A percentile compares a stretch with the other conserved stretches of the same genome.
phyloP scores from a whole-genome alignment of 2,113 vertebrate genomes.

The Eleginops maclovinus region DNA sequence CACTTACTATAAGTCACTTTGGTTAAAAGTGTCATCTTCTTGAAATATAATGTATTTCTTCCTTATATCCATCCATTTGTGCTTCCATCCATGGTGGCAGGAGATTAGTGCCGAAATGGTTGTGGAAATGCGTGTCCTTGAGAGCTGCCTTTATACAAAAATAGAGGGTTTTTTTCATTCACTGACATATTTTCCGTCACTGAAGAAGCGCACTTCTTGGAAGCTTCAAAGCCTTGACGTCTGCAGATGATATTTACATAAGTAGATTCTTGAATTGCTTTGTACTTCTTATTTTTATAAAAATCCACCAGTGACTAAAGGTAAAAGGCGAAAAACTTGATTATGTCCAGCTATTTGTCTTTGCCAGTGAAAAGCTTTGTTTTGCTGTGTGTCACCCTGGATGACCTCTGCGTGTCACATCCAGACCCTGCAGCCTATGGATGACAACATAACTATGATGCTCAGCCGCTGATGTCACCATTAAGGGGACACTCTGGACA shows the following conservation, averaged over 20 bases:
- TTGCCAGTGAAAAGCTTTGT: conserved; percentile 30
- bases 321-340: background rate
- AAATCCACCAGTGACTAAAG: background rate
- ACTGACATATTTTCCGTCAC: background rate
- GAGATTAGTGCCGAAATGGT: background rate
- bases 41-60: too few species aligned
- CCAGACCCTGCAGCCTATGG: conserved; percentile 8
- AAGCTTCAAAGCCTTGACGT: background rate
- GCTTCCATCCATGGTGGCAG: background rate
- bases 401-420: conserved; percentile 40
- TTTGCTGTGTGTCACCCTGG: conserved; percentile 34
- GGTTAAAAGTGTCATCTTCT: too few species aligned
- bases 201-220: background rate
- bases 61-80: background rate
- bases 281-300: background rate
- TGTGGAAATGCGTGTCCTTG: background rate
- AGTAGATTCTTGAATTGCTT: background rate
- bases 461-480: conserved; percentile 58
- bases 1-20: too few species aligned
- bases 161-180: background rate
- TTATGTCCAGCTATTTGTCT: background rate
- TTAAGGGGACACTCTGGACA: background rate
- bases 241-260: background rate
- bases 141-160: background rate
- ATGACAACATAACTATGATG: conserved; percentile 57